A percentile compares a stretch with the other conserved stretches of the same genome.
Conservation (phyloP, 1,140 invertebrate genomes). For the Drosophila equinoxialis region DNA sequence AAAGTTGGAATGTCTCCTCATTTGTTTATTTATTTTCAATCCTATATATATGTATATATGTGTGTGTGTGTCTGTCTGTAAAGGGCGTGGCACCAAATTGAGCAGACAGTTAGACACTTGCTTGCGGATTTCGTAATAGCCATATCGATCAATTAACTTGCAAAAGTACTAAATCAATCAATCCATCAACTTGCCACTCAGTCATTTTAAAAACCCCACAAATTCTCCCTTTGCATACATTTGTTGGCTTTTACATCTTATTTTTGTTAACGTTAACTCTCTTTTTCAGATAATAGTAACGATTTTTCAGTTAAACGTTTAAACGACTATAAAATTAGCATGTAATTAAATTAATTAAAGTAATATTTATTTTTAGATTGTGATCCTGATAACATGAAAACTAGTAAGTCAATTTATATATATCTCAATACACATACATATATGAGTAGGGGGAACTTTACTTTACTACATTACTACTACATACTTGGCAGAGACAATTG, state of each 20-base stretch:
- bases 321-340: too few relatives aligned
- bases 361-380: too few relatives aligned
- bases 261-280: too few relatives aligned
- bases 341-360: too few relatives aligned
- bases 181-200: constrained; percentile 4
- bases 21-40: neutral
- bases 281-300: too few relatives aligned
- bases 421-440: too few relatives aligned
- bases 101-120: neutral
- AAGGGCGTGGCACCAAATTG: constrained; percentile 6
- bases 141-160: constrained; percentile 10
- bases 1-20: neutral
- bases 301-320: too few relatives aligned
- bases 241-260: neutral
- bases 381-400: too few relatives aligned
- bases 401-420: too few relatives aligned
- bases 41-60: neutral
- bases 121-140: neutral
- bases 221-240: neutral
- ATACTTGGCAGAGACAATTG: too few relatives aligned
- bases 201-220: neutral
- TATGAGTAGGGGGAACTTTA: too few relatives aligned
- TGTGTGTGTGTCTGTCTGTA: neutral
- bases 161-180: constrained; percentile 1
- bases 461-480: too few relatives aligned